Conservation (phyloP, 2,113 vertebrate species). For the Pyxicephalus adspersus region DNA sequence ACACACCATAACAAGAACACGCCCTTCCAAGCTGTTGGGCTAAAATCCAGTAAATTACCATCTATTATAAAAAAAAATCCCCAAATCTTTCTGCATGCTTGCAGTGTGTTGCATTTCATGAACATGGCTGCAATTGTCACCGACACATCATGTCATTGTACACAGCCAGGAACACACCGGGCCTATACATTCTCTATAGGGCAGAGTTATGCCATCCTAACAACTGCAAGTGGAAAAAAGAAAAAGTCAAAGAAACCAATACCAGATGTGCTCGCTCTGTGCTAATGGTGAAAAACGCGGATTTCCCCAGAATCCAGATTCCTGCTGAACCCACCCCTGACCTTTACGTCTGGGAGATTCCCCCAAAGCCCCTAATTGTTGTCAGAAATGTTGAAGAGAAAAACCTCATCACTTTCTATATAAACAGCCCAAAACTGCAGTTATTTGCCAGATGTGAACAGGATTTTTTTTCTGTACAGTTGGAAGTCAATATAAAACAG, state of each 20-base stretch:
- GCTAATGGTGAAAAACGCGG: conserved; percentile 70
- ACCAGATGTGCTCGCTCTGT: conserved; percentile 73
- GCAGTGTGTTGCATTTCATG: too few relatives aligned
- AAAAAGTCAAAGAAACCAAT: conserved; percentile 68
- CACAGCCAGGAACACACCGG: neutral
- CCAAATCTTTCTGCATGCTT: too few relatives aligned
- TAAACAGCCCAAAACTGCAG: conserved; percentile 44
- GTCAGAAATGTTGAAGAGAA: conserved; percentile 57
- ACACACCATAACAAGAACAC: too few relatives aligned
- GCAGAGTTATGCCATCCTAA: neutral
- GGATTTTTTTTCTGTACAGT: conserved; percentile 19
- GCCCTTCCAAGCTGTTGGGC: too few relatives aligned
- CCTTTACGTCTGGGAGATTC: conserved; percentile 68
- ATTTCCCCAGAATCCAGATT: conserved; percentile 66
- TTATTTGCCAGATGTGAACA: conserved; percentile 58
- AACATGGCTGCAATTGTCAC: neutral
- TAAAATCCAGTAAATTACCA: too few relatives aligned
- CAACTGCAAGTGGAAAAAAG: conserved; percentile 8
- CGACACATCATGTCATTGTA: neutral
- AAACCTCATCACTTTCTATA: conserved; percentile 48
- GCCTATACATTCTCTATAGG: neutral
- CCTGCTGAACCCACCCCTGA: conserved; percentile 64
- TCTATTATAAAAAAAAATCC: too few relatives aligned
- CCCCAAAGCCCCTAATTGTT: conserved; percentile 59
- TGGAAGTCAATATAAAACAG: conserved; percentile 39